phyloP scores from a whole-genome alignment of 2,888 invertebrate genomes.

The Cryptocephalus moraei region DNA sequence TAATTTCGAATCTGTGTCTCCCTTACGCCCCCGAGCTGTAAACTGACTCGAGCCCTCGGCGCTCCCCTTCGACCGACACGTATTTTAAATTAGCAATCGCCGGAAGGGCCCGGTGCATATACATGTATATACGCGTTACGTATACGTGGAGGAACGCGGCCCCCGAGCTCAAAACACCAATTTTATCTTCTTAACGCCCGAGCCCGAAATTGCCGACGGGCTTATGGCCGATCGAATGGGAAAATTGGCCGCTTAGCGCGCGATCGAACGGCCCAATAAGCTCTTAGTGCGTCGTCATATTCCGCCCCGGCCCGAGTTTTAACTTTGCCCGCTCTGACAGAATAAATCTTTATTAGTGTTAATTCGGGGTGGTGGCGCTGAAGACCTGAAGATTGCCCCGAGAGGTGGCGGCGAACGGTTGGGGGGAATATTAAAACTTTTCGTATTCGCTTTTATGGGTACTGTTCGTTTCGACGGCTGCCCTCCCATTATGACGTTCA shows the following conservation, averaged over 20 bases:
- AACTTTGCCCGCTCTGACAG: too few species aligned
- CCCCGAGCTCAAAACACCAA: not conserved
- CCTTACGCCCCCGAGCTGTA: too few species aligned
- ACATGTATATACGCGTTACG: not conserved
- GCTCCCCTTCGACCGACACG: not conserved
- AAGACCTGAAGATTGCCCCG: too few species aligned
- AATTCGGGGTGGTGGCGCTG: too few species aligned
- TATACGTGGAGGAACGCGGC: not conserved
- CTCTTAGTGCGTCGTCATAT: constrained; percentile 17
- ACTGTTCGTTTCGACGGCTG: too few species aligned
- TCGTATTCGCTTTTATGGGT: too few species aligned
- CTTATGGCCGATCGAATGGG: constrained; percentile 33
- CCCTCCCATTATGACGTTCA: too few species aligned
- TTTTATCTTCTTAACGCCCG: constrained; percentile 22
- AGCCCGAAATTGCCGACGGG: constrained; percentile 27
- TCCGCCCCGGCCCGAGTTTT: not conserved
- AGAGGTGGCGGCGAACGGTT: too few species aligned
- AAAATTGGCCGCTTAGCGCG: constrained; percentile 31
- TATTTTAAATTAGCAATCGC: not conserved
- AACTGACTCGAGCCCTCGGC: not conserved
- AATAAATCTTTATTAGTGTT: too few species aligned
- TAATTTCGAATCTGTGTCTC: too few species aligned
- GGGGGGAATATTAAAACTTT: too few species aligned
- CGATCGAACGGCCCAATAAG: constrained; percentile 30
- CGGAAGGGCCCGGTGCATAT: not conserved